Base-by-base conservation (phyloP, 2,113 vertebrate genomes). In the Dissostichus mawsoni region DNA sequence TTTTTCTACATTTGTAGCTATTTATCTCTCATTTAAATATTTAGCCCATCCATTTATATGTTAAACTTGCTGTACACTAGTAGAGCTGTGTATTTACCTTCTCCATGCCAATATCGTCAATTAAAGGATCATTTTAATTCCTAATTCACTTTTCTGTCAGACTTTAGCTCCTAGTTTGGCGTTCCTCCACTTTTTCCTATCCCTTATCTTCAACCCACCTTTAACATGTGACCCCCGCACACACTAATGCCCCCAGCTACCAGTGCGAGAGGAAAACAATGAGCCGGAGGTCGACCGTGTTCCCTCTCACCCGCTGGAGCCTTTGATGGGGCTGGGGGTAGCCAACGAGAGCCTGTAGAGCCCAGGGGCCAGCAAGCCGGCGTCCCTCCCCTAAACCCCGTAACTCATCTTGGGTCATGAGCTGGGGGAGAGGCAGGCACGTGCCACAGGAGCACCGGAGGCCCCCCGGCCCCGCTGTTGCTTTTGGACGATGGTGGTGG, bases 341-440 rank as follows among this genome's bases (percentile, higher is more conserved):
- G 66, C 25, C 58, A 36, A 65, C 13, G 68, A 74, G 78, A 50
- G 86, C 80, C 61, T 20, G 12, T 17, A 80, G 76, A 76, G 63
- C 75, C 6, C 50, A 16, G 12, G 76, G 74, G 78, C 83, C 78
- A 52, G 61, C 65, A 9, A 48, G 48, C 75, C 61, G 73, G 80
- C 70, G 14, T 82, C 69, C 57, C 69, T 52, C 55, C 78, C n/a
- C 78, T 74, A 83, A 71, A 85, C 53, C 83, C 71, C n/a, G 68
- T 87, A 91, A 93, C 87, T 89, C 88, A 88, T 86, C 88, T 90
- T 81, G 74, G 84, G 87, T 84, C 78, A 83, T 85, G 85, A 90
- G 83, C 85, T 65, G 2, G 53, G 79, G 86, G 82, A 87, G 80
- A 83, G 63, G 61, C 76, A 88, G 91, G 82, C 92, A 87, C 84